These are phyloP conservation scores for Stomatorhinus ivindoensis DNA, from an alignment of 2,113 vertebrate genomes.

Conservation along the genomic window DNA sequence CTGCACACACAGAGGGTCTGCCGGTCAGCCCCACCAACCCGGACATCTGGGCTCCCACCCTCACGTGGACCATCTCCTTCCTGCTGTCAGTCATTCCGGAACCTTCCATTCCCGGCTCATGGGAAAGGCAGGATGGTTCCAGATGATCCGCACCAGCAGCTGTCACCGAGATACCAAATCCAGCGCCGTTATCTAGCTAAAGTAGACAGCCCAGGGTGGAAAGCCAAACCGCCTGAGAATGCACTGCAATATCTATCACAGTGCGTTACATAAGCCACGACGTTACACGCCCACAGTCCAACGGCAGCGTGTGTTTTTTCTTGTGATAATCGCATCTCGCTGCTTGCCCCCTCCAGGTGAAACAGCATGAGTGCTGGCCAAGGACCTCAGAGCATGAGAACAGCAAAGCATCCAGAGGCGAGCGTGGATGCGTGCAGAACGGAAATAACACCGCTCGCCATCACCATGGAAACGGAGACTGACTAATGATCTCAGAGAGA, in stretches of 20 bases:
- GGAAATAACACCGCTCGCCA: neutral
- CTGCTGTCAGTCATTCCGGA: neutral
- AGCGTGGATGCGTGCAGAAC: neutral
- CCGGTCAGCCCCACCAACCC: neutral
- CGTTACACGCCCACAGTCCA: constrained; percentile 18
- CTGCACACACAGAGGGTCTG: neutral
- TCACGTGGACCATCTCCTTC: neutral
- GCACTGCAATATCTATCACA: neutral
- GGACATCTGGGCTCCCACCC: neutral
- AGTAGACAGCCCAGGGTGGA: neutral
- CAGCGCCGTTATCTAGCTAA: neutral
- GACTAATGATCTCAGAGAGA: neutral
- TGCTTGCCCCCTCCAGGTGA: constrained; percentile 2
- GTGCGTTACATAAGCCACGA: neutral
- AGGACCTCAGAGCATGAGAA: neutral
- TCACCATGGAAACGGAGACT: neutral
- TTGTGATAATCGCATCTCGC: neutral
- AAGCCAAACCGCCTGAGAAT: neutral
- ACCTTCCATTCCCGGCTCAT: neutral
- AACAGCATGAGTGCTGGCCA: neutral
- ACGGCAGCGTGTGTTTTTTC: neutral
- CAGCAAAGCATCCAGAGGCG: neutral
- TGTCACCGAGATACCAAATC: neutral
- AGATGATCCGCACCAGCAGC: neutral
- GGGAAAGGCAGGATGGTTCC: neutral